Evolutionary conservation across 2,888 invertebrate genomes (phyloP).

Genomic region (Phyto melanocephala): DNA sequence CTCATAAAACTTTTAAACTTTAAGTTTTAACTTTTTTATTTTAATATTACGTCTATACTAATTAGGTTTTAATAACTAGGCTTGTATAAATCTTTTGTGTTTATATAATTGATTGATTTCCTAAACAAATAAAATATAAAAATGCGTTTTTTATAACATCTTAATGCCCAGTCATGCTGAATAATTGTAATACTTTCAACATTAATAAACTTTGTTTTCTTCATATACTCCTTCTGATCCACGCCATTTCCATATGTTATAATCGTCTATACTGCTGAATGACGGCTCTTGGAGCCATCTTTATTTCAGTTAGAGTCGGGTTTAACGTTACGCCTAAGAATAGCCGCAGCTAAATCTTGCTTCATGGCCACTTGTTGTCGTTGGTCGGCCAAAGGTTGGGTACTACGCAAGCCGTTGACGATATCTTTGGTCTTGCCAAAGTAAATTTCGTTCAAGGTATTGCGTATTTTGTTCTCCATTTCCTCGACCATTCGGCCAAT

Average conservation of each 20-base stretch:
- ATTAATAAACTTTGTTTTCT: slow-evolving; percentile 50
- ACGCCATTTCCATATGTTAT: slow-evolving; percentile 1
- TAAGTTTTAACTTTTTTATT: slow-evolving; percentile 44
- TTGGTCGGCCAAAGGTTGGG: slow-evolving; percentile 90
- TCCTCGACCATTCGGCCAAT: slow-evolving; percentile 99
- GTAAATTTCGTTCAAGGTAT: slow-evolving; percentile 98
- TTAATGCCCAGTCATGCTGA: slow-evolving; percentile 61
- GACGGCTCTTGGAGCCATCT: slow-evolving; percentile 42
- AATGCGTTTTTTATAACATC: slow-evolving; percentile 41
- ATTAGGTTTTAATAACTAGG: slow-evolving; percentile 55
- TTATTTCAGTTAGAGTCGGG: slow-evolving; percentile 77
- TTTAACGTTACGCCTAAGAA: slow-evolving; percentile 90
- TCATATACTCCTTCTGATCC: slow-evolving; percentile 26
- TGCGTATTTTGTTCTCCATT: slow-evolving; percentile 99
- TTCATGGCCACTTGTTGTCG: slow-evolving; percentile 90
- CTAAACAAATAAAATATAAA: slow-evolving; percentile 57
- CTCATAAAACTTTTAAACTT: slow-evolving; percentile 4
- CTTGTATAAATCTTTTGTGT: slow-evolving; percentile 45
- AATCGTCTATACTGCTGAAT: slow-evolving; percentile 16
- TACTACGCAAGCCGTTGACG: slow-evolving; percentile 92
- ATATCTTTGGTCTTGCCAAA: slow-evolving; percentile 99
- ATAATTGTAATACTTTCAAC: slow-evolving; percentile 56
- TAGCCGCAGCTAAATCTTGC: slow-evolving; percentile 90
- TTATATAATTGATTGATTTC: slow-evolving; percentile 58
- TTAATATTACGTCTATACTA: slow-evolving; percentile 53